Evolutionary conservation across 1,140 invertebrate genomes (phyloP).

Genomic region (Cotesia typhae): DNA sequence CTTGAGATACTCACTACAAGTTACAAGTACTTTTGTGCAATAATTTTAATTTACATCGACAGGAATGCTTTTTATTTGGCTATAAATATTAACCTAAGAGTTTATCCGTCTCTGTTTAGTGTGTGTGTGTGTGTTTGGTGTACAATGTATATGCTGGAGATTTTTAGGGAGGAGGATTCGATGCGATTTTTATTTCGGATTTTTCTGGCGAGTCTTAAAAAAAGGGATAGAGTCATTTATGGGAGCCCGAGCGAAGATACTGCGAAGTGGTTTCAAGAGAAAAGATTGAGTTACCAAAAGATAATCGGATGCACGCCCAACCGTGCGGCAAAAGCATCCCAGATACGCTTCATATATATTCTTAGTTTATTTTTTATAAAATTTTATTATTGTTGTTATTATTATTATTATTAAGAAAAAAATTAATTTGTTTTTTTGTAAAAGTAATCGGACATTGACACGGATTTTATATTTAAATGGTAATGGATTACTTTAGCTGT

Average conservation of each 20-base stretch:
- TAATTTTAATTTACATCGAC: slow-evolving; percentile 23
- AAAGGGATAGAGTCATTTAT: slow-evolving; percentile 27
- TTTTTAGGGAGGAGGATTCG: too few relatives aligned
- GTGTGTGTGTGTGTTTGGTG: too few relatives aligned
- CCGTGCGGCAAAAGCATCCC: slow-evolving; percentile 46
- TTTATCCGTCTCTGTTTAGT: neutral
- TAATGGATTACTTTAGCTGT: neutral
- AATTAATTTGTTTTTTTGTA: neutral
- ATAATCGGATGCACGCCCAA: slow-evolving; percentile 59
- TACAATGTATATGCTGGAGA: too few relatives aligned
- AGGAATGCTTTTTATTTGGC: slow-evolving; percentile 22
- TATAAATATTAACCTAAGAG: slow-evolving; percentile 17
- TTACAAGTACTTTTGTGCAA: slow-evolving; percentile 17
- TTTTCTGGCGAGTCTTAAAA: neutral
- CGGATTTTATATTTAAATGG: neutral
- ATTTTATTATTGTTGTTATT: neutral
- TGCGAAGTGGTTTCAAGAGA: slow-evolving; percentile 37
- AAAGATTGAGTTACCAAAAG: slow-evolving; percentile 58
- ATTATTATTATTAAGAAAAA: too few relatives aligned
- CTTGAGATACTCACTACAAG: too few relatives aligned
- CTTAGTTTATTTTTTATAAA: neutral
- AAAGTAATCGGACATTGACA: neutral
- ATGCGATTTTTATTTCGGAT: neutral
- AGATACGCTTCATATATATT: slow-evolving; percentile 39
- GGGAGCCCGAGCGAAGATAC: slow-evolving; percentile 3